A percentile compares a stretch with the other conserved stretches of the same genome.
Evolutionary conservation across 23 tunicate species (phyloP).

Genomic region (Ciona savignyi): DNA sequence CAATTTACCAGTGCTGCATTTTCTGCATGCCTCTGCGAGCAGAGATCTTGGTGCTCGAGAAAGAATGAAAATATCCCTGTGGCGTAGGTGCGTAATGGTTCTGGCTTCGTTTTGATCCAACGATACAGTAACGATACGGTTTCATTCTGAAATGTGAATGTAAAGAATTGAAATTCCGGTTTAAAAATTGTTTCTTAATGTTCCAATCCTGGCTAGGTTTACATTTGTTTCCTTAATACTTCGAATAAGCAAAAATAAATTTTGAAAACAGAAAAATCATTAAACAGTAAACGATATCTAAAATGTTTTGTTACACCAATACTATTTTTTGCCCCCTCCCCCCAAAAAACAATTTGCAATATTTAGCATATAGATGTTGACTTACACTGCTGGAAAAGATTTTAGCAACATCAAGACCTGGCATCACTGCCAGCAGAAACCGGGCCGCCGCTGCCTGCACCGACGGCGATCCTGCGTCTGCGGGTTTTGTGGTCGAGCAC

Average conservation of each 20-base stretch:
- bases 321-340: too few relatives aligned
- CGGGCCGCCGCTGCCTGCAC: conserved; percentile 48
- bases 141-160: conserved; percentile 14
- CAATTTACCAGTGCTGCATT: background rate
- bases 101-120: conserved; percentile 34
- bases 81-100: conserved; percentile 70
- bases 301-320: background rate
- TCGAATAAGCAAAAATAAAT: too few relatives aligned
- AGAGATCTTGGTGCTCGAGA: conserved; percentile 32
- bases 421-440: conserved; percentile 39
- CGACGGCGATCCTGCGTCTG: background rate
- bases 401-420: conserved; percentile 53
- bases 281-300: background rate
- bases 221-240: too few relatives aligned
- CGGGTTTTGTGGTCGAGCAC: background rate
- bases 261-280: background rate
- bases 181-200: background rate
- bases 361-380: too few relatives aligned
- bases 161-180: background rate
- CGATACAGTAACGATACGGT: conserved; percentile 15
- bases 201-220: too few relatives aligned
- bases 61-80: conserved; percentile 40
- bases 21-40: conserved; percentile 3
- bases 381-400: conserved; percentile 14
- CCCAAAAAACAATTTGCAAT: too few relatives aligned